Evolutionary conservation across 2,888 invertebrate species (phyloP), one percentile per base, ranked within the genome.

Genomic region (Teleiodes luculella): DNA sequence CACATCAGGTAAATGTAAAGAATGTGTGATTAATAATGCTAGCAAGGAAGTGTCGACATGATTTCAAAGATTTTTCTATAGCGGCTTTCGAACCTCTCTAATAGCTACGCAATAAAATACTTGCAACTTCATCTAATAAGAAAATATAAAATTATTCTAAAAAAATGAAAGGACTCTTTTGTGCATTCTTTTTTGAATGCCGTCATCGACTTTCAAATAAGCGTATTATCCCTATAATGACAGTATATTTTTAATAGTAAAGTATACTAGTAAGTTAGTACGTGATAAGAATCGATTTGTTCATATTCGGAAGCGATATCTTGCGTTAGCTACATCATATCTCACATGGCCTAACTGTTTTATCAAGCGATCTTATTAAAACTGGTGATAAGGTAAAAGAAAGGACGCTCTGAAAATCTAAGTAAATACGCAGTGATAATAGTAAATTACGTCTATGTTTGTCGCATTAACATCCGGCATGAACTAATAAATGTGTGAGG

Each of bases 21-120:
- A 35, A 41, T 20, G 13, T 33, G 49, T 54, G 54, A 54, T 54
- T 54, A 54, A 54, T 24, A 31, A 10, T 33, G 8, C 8, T 48
- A 24, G 28, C 28, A 51, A 47, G 55, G 50, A 55, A 39, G 28
- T 52, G 47, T 46, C 41, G 37, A 37, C 43, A 16, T 18, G 11
- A 37, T 6, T 55, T 51, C 54, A 18, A 35, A 36, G 46, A 55
- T 51, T 31, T 13, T 47, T 13, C 6, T 24, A n/a, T n/a, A n/a
- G n/a, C n/a, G n/a, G n/a, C n/a, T n/a, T n/a, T n/a, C n/a, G n/a
- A n/a, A n/a, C n/a, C n/a, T n/a, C n/a, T n/a, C n/a, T n/a, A n/a
- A n/a, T n/a, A n/a, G n/a, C n/a, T n/a, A n/a, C n/a, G n/a, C n/a
- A n/a, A n/a, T n/a, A n/a, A n/a, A n/a, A n/a, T n/a, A n/a, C n/a